Percentiles rank a stretch among this genome's conserved stretches.
Evolutionary conservation across 2,797 vertebrate species (phyloP).

Genomic region (Urophycis tenuis): DNA sequence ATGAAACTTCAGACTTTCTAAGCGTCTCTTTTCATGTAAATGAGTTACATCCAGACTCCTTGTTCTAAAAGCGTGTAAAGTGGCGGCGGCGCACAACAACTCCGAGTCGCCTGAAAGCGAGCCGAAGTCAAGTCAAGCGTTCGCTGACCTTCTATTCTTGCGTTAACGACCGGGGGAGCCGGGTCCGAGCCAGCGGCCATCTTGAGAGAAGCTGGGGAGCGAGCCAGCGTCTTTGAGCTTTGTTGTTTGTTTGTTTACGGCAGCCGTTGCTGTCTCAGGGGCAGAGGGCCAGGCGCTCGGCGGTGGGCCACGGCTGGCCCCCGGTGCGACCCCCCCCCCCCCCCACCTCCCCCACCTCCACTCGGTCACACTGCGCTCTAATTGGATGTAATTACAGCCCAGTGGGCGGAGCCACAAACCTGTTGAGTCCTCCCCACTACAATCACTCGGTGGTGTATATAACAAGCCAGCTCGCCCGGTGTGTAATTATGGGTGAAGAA

Average conservation of each 20-base stretch:
- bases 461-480: not conserved
- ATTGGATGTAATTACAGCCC: constrained; percentile 56
- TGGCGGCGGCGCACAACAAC: not conserved
- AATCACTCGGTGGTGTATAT: constrained; percentile 30
- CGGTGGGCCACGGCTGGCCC: constrained; percentile 51
- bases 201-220: constrained; percentile 46
- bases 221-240: constrained; percentile 59
- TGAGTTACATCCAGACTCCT: not conserved
- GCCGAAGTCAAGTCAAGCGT: not conserved
- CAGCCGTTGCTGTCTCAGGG: constrained; percentile 55
- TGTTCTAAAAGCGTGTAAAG: not conserved
- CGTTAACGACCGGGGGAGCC: constrained; percentile 44
- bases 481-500: not conserved
- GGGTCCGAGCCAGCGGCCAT: constrained; percentile 31
- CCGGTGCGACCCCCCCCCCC: constrained; percentile 39
- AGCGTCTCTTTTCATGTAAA: not conserved
- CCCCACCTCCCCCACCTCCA: too few relatives aligned
- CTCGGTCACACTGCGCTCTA: not conserved
- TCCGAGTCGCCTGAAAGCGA: not conserved
- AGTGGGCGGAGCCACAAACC: constrained; percentile 38
- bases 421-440: constrained; percentile 46
- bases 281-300: constrained; percentile 56
- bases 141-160: constrained; percentile 22
- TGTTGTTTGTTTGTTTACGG: constrained; percentile 64
- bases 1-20: not conserved